Evolutionary conservation across 2,113 vertebrate species (phyloP).

Genomic region (Himantopus leucocephalus): DNA sequence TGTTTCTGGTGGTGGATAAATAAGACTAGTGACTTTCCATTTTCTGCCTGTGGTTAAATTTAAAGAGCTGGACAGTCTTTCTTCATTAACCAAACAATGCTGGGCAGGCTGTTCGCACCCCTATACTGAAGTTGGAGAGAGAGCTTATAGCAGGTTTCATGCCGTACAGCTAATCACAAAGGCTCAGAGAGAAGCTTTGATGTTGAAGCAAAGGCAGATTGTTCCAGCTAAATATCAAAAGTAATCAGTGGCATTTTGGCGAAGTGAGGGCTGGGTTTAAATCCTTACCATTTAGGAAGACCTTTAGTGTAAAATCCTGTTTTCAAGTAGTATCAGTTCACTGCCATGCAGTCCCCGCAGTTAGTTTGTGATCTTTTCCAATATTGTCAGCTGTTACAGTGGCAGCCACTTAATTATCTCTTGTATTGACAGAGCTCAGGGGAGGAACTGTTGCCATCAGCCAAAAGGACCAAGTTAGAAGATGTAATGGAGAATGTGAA

Average conservation of each 20-base stretch:
- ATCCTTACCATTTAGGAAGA: neutral
- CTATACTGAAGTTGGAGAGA: neutral
- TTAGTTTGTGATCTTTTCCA: neutral
- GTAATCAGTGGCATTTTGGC: neutral
- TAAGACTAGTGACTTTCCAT: neutral
- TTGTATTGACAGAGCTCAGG: slow-evolving; percentile 57
- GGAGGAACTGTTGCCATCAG: slow-evolving; percentile 66
- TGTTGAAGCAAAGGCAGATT: neutral
- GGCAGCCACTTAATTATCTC: neutral
- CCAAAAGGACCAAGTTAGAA: slow-evolving; percentile 84
- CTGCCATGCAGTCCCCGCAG: neutral
- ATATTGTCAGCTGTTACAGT: neutral
- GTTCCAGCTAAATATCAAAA: neutral
- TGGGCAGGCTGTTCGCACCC: neutral
- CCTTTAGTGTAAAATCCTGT: neutral
- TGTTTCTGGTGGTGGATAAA: neutral
- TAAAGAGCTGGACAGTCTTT: neutral
- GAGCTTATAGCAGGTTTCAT: neutral
- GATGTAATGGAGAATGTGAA: slow-evolving; percentile 18
- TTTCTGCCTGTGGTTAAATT: neutral
- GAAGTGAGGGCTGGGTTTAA: neutral
- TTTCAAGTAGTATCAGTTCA: neutral
- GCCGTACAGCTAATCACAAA: neutral
- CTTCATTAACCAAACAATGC: neutral
- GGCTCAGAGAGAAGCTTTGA: neutral